phyloP scores from a whole-genome alignment of 2,888 invertebrate genomes.

The Drosophila buzzatii region DNA sequence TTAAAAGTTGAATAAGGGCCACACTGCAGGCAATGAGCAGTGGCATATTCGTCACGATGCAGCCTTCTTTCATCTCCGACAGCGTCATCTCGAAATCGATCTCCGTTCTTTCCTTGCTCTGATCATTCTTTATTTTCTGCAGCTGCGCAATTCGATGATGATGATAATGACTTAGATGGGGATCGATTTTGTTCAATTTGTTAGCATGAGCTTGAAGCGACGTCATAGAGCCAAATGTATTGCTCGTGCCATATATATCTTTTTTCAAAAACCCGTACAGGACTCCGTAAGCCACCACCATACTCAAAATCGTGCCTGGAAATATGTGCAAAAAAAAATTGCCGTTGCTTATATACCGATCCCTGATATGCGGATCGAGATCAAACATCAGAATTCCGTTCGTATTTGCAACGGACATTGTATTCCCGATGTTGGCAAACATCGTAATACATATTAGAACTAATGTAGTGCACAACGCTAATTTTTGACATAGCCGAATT shows the following conservation, averaged over 20 bases:
- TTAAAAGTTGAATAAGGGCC: slow-evolving; percentile 85
- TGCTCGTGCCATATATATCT: slow-evolving; percentile 88
- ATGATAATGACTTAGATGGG: not conserved
- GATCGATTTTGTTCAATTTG: not conserved
- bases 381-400: slow-evolving; percentile 88
- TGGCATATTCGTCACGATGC: slow-evolving; percentile 90
- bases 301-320: slow-evolving; percentile 87
- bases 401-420: slow-evolving; percentile 95
- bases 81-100: slow-evolving; percentile 86
- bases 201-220: slow-evolving; percentile 90
- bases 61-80: slow-evolving; percentile 88
- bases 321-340: slow-evolving; percentile 92
- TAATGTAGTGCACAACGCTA: slow-evolving; percentile 92
- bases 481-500: slow-evolving; percentile 94
- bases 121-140: not conserved
- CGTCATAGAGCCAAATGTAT: slow-evolving; percentile 85
- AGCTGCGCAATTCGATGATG: not conserved
- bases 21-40: slow-evolving; percentile 90
- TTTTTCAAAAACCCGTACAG: slow-evolving; percentile 89
- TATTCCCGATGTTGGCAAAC: slow-evolving; percentile 95
- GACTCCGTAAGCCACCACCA: slow-evolving; percentile 89
- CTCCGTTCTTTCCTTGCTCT: not conserved
- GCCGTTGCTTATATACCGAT: slow-evolving; percentile 90
- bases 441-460: slow-evolving; percentile 94
- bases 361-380: slow-evolving; percentile 65